Evolutionary conservation across 2,113 vertebrate genomes (phyloP), one percentile per base, ranked within the genome.

Genomic region (Procavia capensis): DNA sequence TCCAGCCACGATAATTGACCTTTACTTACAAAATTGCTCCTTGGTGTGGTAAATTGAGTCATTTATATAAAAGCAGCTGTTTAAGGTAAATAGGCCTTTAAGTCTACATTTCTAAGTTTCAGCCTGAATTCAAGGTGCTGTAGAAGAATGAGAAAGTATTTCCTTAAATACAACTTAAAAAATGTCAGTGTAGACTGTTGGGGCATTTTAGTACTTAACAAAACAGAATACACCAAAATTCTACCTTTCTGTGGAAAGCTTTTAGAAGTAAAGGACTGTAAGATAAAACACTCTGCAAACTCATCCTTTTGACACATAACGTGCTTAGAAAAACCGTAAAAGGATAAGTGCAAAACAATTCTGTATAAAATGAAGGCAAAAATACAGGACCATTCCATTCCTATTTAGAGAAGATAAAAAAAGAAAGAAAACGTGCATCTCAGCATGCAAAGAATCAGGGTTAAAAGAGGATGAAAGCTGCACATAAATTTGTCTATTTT

Each of bases 21-120:
- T 92, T 92, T 80, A 61, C 31, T 83, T 41, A 92, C 29, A 84
- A 91, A 93, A 70, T 63, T 85, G 57, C 61, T 90, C 29, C 29
- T 22, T 47, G 41, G 20, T 39, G 68, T 41, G 34, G 24, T 11
- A 92, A 83, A 79, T 80, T 80, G 29, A 94, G 25, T 80, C 34
- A 83, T 50, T 87, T 31, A 45, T 85, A 83, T 25, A 90, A 84
- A 13, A 64, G 8, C 34, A 76, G 16, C 4, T 92, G 7, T 61
- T 91, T 95, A 96, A 93, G 75, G 64, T 57, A 96, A 84, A 64
- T 50, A 66, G 25, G 36, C 14, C 36, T 92, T 87, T 64, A 94
- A 76, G n/a, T 82, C 2, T 27, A 9, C 61, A 70, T 68, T 93
- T 91, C 31, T 61, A 83, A 75, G 83, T 54, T 39, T 0, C 17